Percentiles rank a stretch among this genome's conserved stretches.
Evolutionary conservation across 1,140 invertebrate species (phyloP).

Genomic region (Drosophila chauvacae): DNA sequence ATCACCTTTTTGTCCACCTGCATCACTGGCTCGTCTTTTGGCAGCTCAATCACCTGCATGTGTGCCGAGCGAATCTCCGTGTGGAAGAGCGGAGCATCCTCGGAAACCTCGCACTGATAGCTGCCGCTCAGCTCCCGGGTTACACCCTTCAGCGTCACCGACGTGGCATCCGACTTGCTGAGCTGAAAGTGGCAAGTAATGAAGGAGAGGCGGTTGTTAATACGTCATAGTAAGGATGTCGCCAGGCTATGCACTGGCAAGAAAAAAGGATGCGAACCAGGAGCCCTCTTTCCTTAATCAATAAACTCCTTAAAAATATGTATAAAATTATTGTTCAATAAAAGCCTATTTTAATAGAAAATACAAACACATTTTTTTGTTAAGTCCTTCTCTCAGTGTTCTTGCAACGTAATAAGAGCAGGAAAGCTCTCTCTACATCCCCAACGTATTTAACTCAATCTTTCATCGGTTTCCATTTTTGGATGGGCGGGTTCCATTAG

Average conservation of each 20-base stretch:
- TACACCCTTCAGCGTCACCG: slow-evolving; percentile 87
- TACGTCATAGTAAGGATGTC: background rate
- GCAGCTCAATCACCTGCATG: slow-evolving; percentile 87
- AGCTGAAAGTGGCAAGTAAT: slow-evolving; percentile 85
- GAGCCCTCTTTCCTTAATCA: background rate
- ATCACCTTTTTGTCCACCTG: slow-evolving; percentile 83
- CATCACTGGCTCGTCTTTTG: slow-evolving; percentile 81
- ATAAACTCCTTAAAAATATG: background rate
- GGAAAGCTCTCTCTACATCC: slow-evolving; percentile 1
- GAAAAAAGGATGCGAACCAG: no score
- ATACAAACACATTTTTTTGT: no score
- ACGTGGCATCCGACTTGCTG: slow-evolving; percentile 87
- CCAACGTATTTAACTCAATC: slow-evolving; percentile 5
- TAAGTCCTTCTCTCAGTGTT: background rate
- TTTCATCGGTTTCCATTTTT: slow-evolving; percentile 6
- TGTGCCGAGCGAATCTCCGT: slow-evolving; percentile 88
- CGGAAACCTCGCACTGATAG: slow-evolving; percentile 90
- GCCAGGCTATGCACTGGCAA: background rate
- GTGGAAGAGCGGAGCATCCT: slow-evolving; percentile 89
- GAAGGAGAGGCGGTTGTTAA: background rate
- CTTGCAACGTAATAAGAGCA: background rate
- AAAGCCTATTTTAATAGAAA: background rate
- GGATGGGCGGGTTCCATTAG: background rate
- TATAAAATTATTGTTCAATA: no score
- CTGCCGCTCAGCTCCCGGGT: slow-evolving; percentile 87